Percentiles rank a stretch among this genome's conserved stretches.
Conservation (phyloP, 2,797 vertebrate genomes). For the Thripadectes ignobilis region DNA sequence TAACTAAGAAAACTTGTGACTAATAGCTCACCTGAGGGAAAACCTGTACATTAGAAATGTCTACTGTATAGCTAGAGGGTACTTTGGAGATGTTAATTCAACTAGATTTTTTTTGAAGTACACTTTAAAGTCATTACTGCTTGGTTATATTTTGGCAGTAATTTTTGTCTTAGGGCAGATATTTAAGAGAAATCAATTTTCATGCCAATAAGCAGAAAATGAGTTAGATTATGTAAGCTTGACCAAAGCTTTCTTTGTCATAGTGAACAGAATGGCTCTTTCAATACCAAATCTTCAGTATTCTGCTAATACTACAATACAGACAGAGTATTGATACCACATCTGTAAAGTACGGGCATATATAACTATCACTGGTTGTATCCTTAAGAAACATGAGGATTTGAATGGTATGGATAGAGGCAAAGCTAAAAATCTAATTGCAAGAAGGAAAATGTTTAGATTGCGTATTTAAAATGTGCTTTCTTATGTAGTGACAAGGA, state of each 20-base stretch:
- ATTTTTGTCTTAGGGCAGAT: neutral
- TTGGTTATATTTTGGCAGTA: neutral
- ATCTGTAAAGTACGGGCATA: neutral
- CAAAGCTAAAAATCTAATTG: neutral
- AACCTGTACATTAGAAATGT: neutral
- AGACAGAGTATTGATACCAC: neutral
- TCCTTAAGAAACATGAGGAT: neutral
- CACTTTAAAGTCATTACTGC: neutral
- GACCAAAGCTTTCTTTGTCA: neutral
- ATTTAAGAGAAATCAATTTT: neutral
- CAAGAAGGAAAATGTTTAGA: neutral
- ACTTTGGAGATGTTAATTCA: neutral
- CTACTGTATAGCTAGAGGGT: neutral
- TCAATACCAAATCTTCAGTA: neutral
- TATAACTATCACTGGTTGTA: fast-evolving
- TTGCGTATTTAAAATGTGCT: neutral
- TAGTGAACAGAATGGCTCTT: neutral
- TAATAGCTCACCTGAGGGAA: neutral
- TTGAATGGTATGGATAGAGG: neutral
- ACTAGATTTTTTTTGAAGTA: neutral
- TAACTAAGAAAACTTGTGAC: neutral
- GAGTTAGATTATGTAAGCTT: neutral
- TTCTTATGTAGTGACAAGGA: neutral
- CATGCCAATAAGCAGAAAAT: neutral
- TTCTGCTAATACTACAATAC: neutral